A percentile compares a stretch with the other conserved stretches of the same genome.
Evolutionary conservation across 2,888 invertebrate species (phyloP).

Genomic region (Zygogramma bicolorata): DNA sequence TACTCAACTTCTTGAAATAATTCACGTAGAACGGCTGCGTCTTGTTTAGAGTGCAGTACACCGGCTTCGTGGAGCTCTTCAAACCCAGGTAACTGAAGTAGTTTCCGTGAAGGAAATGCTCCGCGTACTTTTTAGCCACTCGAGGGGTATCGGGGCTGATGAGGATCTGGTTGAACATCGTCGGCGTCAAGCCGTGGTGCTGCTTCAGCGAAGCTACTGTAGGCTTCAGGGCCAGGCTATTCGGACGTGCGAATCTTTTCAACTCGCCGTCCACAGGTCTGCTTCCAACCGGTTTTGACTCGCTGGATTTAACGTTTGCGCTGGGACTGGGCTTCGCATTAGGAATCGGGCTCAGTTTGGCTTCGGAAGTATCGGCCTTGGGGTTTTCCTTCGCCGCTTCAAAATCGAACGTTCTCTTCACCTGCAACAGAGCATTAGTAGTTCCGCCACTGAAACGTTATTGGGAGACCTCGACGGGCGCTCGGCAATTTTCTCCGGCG

Average conservation of each 20-base stretch:
- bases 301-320: too few species aligned
- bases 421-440: conserved; percentile 11
- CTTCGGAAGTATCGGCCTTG: conserved; percentile 23
- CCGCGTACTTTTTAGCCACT: conserved; percentile 89
- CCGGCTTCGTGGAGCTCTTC: conserved; percentile 90
- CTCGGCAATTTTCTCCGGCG: conserved; percentile 31
- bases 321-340: conserved; percentile 9
- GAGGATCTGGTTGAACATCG: conserved; percentile 83
- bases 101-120: conserved; percentile 89
- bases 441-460: not conserved
- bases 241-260: conserved; percentile 83
- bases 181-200: conserved; percentile 85
- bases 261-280: conserved; percentile 56
- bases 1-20: conserved; percentile 89
- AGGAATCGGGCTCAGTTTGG: not conserved
- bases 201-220: conserved; percentile 85
- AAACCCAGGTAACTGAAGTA: conserved; percentile 92
- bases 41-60: conserved; percentile 93
- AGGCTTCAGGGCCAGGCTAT: conserved; percentile 85
- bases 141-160: conserved; percentile 93
- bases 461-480: conserved; percentile 16
- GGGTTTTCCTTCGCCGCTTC: conserved; percentile 20
- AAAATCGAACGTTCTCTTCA: conserved; percentile 14
- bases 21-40: conserved; percentile 96
- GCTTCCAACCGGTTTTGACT: conserved; percentile 25